Conservation (phyloP, 1,140 invertebrate species). For the Sitophilus oryzae region DNA sequence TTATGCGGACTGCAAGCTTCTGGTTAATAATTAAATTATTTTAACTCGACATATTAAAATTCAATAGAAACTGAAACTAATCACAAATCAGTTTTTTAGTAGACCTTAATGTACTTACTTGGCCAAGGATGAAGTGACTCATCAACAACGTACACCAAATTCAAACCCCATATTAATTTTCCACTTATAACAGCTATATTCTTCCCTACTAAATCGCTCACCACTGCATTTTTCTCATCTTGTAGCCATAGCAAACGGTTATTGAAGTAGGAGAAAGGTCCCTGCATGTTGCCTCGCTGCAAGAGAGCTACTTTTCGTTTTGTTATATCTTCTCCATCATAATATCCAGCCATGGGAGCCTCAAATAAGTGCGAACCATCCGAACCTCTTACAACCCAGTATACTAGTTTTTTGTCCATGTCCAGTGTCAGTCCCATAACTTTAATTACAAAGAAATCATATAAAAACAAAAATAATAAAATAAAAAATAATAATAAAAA, state of each 20-base stretch:
- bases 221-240: constrained; percentile 65
- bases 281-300: constrained; percentile 50
- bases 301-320: constrained; percentile 44
- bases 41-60: no score
- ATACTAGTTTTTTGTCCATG: constrained; percentile 62
- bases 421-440: constrained; percentile 80
- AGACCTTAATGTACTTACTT: no score
- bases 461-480: constrained; percentile 29
- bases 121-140: constrained; percentile 56
- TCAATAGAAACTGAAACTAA: no score
- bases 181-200: constrained; percentile 68
- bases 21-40: no score
- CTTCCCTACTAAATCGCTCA: constrained; percentile 69
- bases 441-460: no score
- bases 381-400: constrained; percentile 72
- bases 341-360: constrained; percentile 56
- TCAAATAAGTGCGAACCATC: constrained; percentile 67
- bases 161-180: constrained; percentile 56
- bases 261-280: constrained; percentile 71
- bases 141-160: constrained; percentile 68
- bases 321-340: constrained; percentile 15
- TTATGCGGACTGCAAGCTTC: no score
- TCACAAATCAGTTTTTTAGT: no score
- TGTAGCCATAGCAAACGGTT: constrained; percentile 75
- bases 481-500: not conserved